A percentile compares a stretch with the other conserved stretches of the same genome.
Conservation (phyloP, 2,113 vertebrate species). For the Todiramphus chloris region DNA sequence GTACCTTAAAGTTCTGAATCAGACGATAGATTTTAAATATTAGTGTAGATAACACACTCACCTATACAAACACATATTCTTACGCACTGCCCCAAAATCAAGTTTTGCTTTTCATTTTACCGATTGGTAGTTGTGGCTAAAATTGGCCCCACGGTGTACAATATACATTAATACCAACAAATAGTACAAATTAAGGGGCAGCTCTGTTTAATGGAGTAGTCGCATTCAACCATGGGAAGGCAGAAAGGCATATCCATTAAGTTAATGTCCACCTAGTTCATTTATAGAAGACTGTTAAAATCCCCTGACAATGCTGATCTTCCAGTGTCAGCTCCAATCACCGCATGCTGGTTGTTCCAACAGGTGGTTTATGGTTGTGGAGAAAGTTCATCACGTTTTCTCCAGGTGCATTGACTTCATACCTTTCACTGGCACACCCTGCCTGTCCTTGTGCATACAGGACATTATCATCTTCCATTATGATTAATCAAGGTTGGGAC, state of each 20-base stretch:
- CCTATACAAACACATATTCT: neutral
- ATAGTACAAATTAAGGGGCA: neutral
- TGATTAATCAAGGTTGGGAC: neutral
- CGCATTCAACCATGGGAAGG: neutral
- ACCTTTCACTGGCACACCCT: neutral
- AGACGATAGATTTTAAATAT: neutral
- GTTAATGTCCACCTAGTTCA: neutral
- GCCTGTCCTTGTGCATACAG: neutral
- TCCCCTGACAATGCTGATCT: neutral
- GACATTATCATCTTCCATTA: neutral
- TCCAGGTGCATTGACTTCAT: accelerated
- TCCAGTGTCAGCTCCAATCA: neutral
- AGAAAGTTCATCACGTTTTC: neutral
- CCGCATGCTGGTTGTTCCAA: neutral
- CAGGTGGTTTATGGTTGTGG: neutral
- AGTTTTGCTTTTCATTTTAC: neutral
- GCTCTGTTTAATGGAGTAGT: neutral
- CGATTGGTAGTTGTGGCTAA: neutral
- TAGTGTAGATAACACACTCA: neutral
- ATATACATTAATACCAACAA: neutral
- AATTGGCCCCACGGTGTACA: neutral
- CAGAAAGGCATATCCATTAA: neutral
- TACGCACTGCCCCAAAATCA: neutral
- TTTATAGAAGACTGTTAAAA: neutral
- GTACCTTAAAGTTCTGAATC: neutral